phyloP scores from a whole-genome alignment of 2,797 vertebrate genomes.

The Apogon hyalosoma region DNA sequence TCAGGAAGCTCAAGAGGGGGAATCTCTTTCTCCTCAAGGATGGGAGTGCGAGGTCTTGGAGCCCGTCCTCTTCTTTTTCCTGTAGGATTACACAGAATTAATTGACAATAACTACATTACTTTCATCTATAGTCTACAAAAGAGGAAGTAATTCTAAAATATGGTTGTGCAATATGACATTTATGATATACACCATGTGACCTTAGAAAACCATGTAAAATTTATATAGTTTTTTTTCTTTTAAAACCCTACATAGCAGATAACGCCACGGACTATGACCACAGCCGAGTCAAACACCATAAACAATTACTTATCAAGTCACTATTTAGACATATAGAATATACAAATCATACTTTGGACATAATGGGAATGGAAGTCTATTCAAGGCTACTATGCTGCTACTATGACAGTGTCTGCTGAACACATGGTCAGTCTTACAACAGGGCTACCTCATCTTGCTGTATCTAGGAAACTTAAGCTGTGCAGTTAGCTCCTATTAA shows the following conservation, averaged over 20 bases:
- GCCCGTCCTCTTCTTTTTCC: constrained; percentile 90
- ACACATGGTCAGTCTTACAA: constrained; percentile 53
- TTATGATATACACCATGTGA: too few species aligned
- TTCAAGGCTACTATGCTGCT: background rate
- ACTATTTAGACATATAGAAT: too few species aligned
- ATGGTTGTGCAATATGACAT: too few species aligned
- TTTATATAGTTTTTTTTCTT: too few species aligned
- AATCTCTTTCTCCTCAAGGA: constrained; percentile 95
- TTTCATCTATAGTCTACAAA: background rate
- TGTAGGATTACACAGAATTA: constrained; percentile 55
- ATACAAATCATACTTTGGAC: too few species aligned
- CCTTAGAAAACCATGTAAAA: too few species aligned
- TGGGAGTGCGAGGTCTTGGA: constrained; percentile 92
- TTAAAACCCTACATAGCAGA: too few species aligned
- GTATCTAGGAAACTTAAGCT: constrained; percentile 19
- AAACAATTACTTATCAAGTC: too few species aligned
- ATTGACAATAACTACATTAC: accelerated
- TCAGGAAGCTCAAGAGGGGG: constrained; percentile 92
- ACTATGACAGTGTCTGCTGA: constrained; percentile 8
- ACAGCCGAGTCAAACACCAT: too few species aligned
- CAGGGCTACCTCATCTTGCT: constrained; percentile 8
- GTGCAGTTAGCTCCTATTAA: background rate
- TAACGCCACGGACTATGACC: too few species aligned
- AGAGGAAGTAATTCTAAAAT: background rate
- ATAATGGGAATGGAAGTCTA: background rate